Percentiles rank a stretch among this genome's conserved stretches.
Conservation (phyloP, 2,113 vertebrate species). For the Puma concolor region DNA sequence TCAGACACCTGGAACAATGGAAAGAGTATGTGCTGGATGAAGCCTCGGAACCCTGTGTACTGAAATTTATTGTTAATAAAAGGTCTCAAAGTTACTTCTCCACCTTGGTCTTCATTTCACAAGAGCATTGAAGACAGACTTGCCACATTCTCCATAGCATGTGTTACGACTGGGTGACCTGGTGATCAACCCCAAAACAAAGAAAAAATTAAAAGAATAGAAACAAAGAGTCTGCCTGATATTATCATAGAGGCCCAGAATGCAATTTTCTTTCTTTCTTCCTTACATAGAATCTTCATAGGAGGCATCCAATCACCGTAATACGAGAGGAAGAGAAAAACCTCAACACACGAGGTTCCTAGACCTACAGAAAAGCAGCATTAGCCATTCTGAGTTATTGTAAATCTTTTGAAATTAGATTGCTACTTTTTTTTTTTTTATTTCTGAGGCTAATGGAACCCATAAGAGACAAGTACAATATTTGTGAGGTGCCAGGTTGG, state of each 20-base stretch:
- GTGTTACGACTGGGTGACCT: background rate
- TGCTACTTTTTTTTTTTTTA: background rate
- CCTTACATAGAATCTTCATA: background rate
- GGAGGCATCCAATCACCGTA: background rate
- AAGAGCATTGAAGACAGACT: background rate
- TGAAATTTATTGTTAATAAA: background rate
- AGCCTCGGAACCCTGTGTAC: background rate
- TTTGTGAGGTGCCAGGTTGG: constrained; percentile 24
- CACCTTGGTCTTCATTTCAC: background rate
- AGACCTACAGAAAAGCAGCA: background rate
- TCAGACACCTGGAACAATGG: background rate
- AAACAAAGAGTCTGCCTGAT: background rate
- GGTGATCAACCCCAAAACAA: background rate
- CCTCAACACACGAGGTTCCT: background rate
- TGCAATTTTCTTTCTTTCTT: background rate
- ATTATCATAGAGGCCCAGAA: background rate
- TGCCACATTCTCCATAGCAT: background rate
- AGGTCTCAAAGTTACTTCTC: background rate
- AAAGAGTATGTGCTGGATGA: background rate
- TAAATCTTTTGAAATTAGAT: constrained; percentile 39
- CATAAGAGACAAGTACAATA: background rate
- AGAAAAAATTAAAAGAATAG: background rate
- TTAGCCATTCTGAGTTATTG: background rate
- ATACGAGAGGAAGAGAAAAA: background rate
- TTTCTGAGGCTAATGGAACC: constrained; percentile 32